A percentile compares a stretch with the other conserved stretches of the same genome.
Evolutionary conservation across 2,797 vertebrate genomes (phyloP).

Genomic region (Platalea minor): DNA sequence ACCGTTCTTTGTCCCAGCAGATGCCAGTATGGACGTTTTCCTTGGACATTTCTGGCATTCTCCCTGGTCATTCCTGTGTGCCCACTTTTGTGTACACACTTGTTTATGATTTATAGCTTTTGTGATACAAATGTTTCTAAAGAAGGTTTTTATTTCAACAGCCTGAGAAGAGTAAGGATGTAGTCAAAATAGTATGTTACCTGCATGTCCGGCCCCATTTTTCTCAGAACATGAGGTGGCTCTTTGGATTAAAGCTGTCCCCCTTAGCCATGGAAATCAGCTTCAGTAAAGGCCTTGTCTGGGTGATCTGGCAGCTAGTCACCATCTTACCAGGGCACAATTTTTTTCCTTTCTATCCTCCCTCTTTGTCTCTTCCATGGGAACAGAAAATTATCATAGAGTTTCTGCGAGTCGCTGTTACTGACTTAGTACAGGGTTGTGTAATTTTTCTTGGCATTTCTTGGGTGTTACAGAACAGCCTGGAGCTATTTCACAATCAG

Average conservation of each 20-base stretch:
- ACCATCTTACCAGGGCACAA: not conserved
- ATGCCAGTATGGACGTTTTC: not conserved
- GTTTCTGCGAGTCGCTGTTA: not conserved
- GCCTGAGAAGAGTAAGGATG: not conserved
- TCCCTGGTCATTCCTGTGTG: not conserved
- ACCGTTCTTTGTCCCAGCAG: not conserved
- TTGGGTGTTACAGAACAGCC: conserved; percentile 11
- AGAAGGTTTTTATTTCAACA: not conserved
- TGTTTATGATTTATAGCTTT: not conserved
- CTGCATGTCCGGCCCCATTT: not conserved
- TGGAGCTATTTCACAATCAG: conserved; percentile 8
- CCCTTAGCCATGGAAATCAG: not conserved
- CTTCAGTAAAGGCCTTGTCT: not conserved
- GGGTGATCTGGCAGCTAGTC: not conserved
- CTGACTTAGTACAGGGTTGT: not conserved
- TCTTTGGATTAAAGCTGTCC: not conserved
- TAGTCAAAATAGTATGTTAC: not conserved
- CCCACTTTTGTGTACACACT: rapidly evolving
- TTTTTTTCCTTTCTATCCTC: not conserved
- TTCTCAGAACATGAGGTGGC: not conserved
- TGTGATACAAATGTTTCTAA: not conserved
- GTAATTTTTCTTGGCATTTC: conserved; percentile 30
- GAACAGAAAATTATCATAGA: not conserved
- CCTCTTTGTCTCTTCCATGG: not conserved
- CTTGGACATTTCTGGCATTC: not conserved